Base-by-base conservation (phyloP, 2,888 invertebrate genomes). In the Saturnia pavonia region DNA sequence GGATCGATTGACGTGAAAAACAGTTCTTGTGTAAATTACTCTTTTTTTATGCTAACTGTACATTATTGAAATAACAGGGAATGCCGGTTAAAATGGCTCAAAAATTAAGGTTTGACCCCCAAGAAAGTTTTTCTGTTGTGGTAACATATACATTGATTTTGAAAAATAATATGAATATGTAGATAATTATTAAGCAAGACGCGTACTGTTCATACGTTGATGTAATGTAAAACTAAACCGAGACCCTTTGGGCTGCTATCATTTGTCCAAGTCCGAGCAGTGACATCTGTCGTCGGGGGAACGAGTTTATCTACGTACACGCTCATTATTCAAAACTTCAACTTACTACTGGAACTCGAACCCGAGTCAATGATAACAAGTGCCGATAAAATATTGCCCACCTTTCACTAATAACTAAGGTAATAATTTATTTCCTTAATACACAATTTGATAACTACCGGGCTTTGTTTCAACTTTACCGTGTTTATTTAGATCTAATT, bases 201-300 rank as follows among this genome's bases (percentile, higher is more conserved):
- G 14, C 57, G 25, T 27, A 14, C 12, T 60, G 16, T 27, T 27
- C 27, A 60, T 27, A 27, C 57, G 27, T 25, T 12, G 4, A 70
- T 65, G 68, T 70, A 68, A 70, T 42, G 42, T 70, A 63, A 70
- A 70, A 63, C 68, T 34, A 65, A 67, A 69, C 66, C 72, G 51
- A 67, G 69, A 69, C 67, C 48, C 60, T 70, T 34, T 60, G 19
- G 51, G 65, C 51, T 80, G 75, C 82, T 88, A 88, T 88, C 89
- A 90, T 91, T 91, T 90, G 90, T 91, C 87, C 79, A 72, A 82
- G 83, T 84, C 82, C 77, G 68, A 77, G 72, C 78, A 76, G 82
- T 88, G 90, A 90, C 90, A 87, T 90, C 88, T 88, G 90, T 90
- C 89, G 84, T 75, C 83, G 75, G 68, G 48, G 74, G 77, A 88